These are phyloP conservation scores for Copidosoma aretas DNA, from an alignment of 2,888 invertebrate species.

Conservation along the genomic window DNA sequence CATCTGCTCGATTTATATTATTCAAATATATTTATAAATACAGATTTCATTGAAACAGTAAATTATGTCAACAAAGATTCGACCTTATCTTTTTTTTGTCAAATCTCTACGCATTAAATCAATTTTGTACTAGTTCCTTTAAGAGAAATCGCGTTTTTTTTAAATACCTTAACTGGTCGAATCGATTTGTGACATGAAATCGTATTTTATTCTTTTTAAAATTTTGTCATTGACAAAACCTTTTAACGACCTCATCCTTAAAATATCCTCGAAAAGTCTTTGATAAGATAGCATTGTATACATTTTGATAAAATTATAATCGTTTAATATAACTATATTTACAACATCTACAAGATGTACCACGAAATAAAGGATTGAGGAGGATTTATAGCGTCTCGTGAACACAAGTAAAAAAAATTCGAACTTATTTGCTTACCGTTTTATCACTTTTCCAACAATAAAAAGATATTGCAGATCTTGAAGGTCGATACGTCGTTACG, in stretches of 20 bases:
- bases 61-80: conserved; percentile 41
- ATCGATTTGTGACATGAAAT: conserved; percentile 29
- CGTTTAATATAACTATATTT: conserved; percentile 40
- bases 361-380: conserved; percentile 39
- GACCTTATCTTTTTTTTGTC: conserved; percentile 1
- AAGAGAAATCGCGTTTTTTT: conserved; percentile 36
- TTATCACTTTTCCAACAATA: conserved; percentile 13
- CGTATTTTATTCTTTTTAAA: conserved; percentile 1
- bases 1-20: conserved; percentile 40
- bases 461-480: conserved; percentile 23
- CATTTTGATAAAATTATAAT: conserved; percentile 42
- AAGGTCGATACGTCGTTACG: conserved; percentile 7
- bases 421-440: conserved; percentile 6
- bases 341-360: conserved; percentile 38
- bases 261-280: conserved; percentile 51
- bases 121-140: conserved; percentile 49
- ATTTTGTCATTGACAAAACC: conserved; percentile 33
- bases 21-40: conserved; percentile 39
- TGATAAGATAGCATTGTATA: conserved; percentile 46
- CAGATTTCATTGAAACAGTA: conserved; percentile 41
- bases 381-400: conserved; percentile 34
- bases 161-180: conserved; percentile 37
- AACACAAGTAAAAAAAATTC: conserved; percentile 33
- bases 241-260: conserved; percentile 44
- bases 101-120: conserved; percentile 39